Evolutionary conservation across 1,140 invertebrate genomes (phyloP).

Genomic region (Cephus cinctus): DNA sequence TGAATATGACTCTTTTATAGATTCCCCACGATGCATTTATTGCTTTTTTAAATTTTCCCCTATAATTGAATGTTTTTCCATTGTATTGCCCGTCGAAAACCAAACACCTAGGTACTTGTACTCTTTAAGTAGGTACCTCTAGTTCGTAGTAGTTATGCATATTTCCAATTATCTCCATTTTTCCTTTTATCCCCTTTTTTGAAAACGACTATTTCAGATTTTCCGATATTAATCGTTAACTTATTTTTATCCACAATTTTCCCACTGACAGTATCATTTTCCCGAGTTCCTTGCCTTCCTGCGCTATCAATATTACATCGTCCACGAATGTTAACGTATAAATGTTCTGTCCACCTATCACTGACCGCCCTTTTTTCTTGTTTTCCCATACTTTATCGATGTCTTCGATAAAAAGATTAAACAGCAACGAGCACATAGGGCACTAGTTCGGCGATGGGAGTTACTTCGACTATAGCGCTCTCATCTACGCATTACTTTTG

Average conservation of each 20-base stretch:
- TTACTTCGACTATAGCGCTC: no score
- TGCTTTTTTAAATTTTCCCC: neutral
- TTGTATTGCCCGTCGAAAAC: conserved; percentile 1
- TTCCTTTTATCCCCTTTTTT: conserved; percentile 8
- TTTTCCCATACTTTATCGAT: neutral
- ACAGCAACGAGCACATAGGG: neutral
- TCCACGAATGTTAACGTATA: neutral
- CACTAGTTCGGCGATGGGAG: no score
- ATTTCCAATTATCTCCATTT: no score
- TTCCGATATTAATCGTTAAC: conserved; percentile 2
- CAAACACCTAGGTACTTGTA: conserved; percentile 3
- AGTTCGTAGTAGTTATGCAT: no score
- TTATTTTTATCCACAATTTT: conserved; percentile 6
- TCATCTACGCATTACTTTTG: no score
- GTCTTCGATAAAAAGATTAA: conserved; percentile 1
- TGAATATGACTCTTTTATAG: conserved; percentile 2
- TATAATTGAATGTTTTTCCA: conserved; percentile 4
- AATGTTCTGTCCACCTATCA: neutral
- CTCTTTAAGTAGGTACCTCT: neutral
- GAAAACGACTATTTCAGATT: conserved; percentile 6
- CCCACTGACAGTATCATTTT: neutral
- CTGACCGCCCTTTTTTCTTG: neutral
- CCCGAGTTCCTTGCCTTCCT: neutral
- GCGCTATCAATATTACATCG: neutral
- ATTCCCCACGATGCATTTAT: no score